Evolutionary conservation across 1,140 invertebrate species (phyloP).

Genomic region (Hylaeus anthracinus): DNA sequence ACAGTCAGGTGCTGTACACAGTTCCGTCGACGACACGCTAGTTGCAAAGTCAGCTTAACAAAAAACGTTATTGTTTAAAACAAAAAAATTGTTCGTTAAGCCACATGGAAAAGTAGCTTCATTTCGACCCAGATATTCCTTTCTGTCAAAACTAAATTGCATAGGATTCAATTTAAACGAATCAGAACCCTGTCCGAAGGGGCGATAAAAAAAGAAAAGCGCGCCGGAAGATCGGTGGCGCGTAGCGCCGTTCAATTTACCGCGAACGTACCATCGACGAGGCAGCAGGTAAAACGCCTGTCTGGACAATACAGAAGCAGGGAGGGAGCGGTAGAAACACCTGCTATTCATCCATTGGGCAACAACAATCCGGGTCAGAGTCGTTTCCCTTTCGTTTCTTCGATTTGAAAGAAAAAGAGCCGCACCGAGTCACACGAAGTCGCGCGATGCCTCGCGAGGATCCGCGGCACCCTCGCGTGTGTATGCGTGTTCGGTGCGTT

Average conservation of each 20-base stretch:
- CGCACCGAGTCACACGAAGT: neutral
- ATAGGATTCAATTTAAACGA: too few relatives aligned
- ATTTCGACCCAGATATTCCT: too few relatives aligned
- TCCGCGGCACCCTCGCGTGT: neutral
- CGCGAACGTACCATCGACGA: neutral
- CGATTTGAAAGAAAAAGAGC: neutral
- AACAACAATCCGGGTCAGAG: neutral
- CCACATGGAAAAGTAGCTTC: too few relatives aligned
- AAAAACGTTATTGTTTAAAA: too few relatives aligned
- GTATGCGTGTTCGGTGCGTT: slow-evolving; percentile 13
- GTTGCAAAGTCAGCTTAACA: too few relatives aligned
- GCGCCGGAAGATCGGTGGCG: neutral
- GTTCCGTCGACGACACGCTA: too few relatives aligned
- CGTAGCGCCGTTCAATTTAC: too few relatives aligned
- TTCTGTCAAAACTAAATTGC: too few relatives aligned
- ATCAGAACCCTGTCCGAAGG: neutral
- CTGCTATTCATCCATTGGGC: slow-evolving; percentile 1
- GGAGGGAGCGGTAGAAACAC: neutral
- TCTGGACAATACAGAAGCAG: neutral
- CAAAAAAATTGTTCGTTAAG: too few relatives aligned
- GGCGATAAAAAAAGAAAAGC: neutral
- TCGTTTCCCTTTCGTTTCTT: neutral
- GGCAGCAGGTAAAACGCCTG: neutral
- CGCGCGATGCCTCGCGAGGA: slow-evolving; percentile 6
- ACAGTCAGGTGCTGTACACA: too few relatives aligned